Evolutionary conservation across 2,888 invertebrate genomes (phyloP).

Genomic region (Pollenia griseotomentosa): DNA sequence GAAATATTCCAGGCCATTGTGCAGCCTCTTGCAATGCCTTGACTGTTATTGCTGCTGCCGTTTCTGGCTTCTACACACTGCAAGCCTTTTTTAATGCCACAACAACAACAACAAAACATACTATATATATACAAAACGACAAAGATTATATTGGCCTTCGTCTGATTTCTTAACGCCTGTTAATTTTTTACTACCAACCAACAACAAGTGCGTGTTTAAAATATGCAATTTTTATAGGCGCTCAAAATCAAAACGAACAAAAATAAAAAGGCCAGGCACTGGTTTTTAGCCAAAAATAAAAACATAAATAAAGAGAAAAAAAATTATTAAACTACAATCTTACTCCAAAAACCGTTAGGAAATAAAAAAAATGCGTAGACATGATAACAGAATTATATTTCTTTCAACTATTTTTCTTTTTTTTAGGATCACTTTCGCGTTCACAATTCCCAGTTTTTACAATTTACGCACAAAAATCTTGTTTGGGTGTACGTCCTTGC

Average conservation of each 20-base stretch:
- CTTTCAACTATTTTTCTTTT: constrained; percentile 64
- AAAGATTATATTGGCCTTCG: constrained; percentile 69
- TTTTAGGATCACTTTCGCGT: constrained; percentile 93
- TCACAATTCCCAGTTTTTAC: constrained; percentile 98
- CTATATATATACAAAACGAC: constrained; percentile 51
- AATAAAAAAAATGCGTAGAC: constrained; percentile 51
- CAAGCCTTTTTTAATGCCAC: constrained; percentile 59
- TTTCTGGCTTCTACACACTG: constrained; percentile 45
- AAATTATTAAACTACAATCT: constrained; percentile 51
- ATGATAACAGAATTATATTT: constrained; percentile 22
- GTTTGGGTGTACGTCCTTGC: constrained; percentile 94
- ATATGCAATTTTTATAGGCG: constrained; percentile 63
- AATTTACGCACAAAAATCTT: constrained; percentile 97
- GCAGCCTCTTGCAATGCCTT: constrained; percentile 47
- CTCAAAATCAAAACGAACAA: constrained; percentile 14
- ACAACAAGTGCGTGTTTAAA: constrained; percentile 73
- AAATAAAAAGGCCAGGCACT: constrained; percentile 41
- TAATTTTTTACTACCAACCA: constrained; percentile 71
- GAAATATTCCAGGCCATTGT: constrained; percentile 29
- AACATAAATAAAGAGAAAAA: constrained; percentile 4
- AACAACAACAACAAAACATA: constrained; percentile 10
- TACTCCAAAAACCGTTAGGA: constrained; percentile 63
- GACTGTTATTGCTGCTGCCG: constrained; percentile 38
- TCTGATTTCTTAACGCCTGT: constrained; percentile 74
- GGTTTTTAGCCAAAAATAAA: constrained; percentile 33